Percentiles rank a stretch among this genome's conserved stretches.
These are phyloP conservation scores for Seriola aureovittata DNA, from an alignment of 2,113 vertebrate species.

Conservation along the genomic window DNA sequence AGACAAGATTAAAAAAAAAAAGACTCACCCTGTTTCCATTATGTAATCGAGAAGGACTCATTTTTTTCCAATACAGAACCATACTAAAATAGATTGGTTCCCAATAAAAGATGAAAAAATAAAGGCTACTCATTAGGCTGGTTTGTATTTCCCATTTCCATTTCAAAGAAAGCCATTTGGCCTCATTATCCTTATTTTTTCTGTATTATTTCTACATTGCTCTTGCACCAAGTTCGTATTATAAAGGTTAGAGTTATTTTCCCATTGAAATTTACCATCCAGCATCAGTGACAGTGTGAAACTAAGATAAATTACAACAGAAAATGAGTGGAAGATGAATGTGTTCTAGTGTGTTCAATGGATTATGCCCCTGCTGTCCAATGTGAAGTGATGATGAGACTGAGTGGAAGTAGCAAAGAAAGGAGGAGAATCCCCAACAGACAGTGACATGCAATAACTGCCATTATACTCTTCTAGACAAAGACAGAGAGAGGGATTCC, in stretches of 20 bases:
- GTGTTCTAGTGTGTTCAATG: conserved; percentile 7
- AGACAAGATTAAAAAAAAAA: conserved; percentile 15
- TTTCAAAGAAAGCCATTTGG: conserved; percentile 43
- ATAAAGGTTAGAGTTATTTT: conserved; percentile 24
- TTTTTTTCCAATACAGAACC: not conserved
- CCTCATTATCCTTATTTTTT: conserved; percentile 37
- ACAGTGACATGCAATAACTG: conserved; percentile 15
- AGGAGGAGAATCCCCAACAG: conserved; percentile 12
- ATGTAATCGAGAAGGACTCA: not conserved
- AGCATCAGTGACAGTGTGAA: conserved; percentile 3
- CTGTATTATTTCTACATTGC: conserved; percentile 1
- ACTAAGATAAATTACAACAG: conserved; percentile 33
- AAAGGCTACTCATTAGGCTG: conserved; percentile 37
- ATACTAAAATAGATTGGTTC: conserved; percentile 17
- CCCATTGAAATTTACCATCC: conserved; percentile 15
- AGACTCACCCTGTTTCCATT: not conserved
- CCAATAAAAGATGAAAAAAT: conserved; percentile 34
- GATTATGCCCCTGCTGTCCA: conserved; percentile 10
- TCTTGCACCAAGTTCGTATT: conserved; percentile 9
- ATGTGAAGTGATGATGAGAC: conserved; percentile 11
- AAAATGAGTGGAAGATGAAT: conserved; percentile 30
- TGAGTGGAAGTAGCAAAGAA: conserved; percentile 10
- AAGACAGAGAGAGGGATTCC: conserved; percentile 14
- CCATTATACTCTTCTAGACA: conserved; percentile 20
- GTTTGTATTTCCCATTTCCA: conserved; percentile 38